Percentiles rank a stretch among this genome's conserved stretches.
These are phyloP conservation scores for Botia almorhae DNA, from an alignment of 2,797 vertebrate species.

Conservation along the genomic window DNA sequence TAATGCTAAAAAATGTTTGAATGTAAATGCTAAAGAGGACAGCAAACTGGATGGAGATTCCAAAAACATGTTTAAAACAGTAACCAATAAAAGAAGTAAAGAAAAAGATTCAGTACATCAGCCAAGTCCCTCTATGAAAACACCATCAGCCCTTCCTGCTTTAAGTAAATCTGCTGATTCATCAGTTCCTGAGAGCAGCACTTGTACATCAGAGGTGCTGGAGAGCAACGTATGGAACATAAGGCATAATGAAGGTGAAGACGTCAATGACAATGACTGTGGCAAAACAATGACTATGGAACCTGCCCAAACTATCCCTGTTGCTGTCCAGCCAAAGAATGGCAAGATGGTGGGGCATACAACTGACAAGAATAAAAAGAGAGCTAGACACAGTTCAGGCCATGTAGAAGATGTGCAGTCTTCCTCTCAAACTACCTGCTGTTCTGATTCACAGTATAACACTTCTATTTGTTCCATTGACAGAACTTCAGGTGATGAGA, in stretches of 20 bases:
- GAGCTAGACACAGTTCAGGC: constrained; percentile 67
- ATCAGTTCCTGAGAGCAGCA: constrained; percentile 25
- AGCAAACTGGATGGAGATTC: constrained; percentile 31
- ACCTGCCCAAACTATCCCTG: not conserved
- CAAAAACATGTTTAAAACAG: constrained; percentile 9
- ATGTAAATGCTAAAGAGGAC: constrained; percentile 17
- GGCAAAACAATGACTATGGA: constrained; percentile 35
- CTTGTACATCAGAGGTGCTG: constrained; percentile 13
- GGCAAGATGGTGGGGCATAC: constrained; percentile 26
- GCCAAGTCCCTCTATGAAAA: constrained; percentile 39
- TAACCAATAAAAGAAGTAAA: constrained; percentile 25
- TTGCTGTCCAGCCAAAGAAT: constrained; percentile 29
- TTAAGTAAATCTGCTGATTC: constrained; percentile 48
- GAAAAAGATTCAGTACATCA: constrained; percentile 40
- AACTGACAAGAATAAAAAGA: constrained; percentile 62
- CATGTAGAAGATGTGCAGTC: constrained; percentile 50
- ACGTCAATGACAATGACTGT: constrained; percentile 1
- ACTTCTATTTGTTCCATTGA: constrained; percentile 55
- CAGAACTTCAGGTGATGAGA: constrained; percentile 63
- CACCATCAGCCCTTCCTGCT: constrained; percentile 21
- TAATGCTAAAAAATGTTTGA: constrained; percentile 48
- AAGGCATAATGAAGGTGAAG: constrained; percentile 36
- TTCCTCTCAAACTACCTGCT: constrained; percentile 23
- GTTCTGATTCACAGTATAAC: constrained; percentile 25
- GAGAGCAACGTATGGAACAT: constrained; percentile 28